Conservation (phyloP, 2,797 vertebrate species). For the Halcyon badia region DNA sequence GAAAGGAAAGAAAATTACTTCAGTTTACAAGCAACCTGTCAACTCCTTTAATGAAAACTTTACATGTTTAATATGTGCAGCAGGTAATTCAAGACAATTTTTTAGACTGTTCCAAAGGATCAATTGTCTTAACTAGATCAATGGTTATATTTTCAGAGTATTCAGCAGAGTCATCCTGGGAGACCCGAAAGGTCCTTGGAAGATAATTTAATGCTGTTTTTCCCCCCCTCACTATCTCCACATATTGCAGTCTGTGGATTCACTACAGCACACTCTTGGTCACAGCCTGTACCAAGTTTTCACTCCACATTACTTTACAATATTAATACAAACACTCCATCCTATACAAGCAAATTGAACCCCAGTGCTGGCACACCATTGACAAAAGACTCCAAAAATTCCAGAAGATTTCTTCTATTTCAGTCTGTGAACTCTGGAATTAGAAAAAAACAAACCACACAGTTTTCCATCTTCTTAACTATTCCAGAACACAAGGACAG, state of each 20-base stretch:
- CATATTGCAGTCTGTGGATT: background rate
- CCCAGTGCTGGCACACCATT: background rate
- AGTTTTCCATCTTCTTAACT: constrained; percentile 22
- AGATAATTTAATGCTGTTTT: background rate
- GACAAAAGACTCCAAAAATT: constrained; percentile 5
- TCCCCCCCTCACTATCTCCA: background rate
- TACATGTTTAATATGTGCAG: background rate
- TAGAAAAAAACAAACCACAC: background rate
- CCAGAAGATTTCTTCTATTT: background rate
- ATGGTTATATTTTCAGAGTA: constrained; percentile 8
- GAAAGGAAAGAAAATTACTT: constrained; percentile 2
- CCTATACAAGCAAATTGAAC: background rate
- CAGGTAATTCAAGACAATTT: constrained; percentile 4
- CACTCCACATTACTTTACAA: background rate
- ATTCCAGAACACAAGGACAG: constrained; percentile 31
- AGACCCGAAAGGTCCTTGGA: background rate
- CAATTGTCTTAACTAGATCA: constrained; percentile 25
- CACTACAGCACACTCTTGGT: background rate
- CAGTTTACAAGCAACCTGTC: constrained; percentile 44
- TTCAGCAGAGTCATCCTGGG: background rate
- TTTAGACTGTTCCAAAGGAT: background rate
- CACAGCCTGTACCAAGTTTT: background rate
- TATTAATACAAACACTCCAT: background rate
- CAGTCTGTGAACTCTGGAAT: background rate
- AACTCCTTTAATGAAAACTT: constrained; percentile 46